Evolutionary conservation across 2,888 invertebrate species (phyloP), one percentile per base, ranked within the genome.

Genomic region (Omphaloscelis lunosa): DNA sequence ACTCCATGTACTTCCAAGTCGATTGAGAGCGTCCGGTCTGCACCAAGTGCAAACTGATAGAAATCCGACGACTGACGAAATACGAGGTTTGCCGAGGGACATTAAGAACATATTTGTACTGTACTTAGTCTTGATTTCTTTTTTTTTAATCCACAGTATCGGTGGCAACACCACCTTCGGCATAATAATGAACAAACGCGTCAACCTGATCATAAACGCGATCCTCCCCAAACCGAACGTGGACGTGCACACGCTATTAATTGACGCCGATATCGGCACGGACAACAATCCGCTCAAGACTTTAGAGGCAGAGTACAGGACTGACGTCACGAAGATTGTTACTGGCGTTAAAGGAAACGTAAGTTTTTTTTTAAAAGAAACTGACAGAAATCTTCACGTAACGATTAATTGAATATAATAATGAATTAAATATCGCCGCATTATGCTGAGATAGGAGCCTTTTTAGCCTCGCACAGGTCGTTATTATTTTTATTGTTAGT

Each of bases 221-320:
- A 97, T 97, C 78, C 92, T 98, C 0, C 98, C 98, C 8, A 97
- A 97, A 68, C 98, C 98, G 0, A 97, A 97, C 85, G 96, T 97
- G 1, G 98, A 98, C 86, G 96, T 97, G 5, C 98, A 98, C 90
- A 97, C 97, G 11, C 84, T 98, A 2, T 91, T 93, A 78, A 92
- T 97, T 0, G 96, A 97, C 82, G 97, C 97, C 62, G 92, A 95
- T 59, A 91, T 95, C 56, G 96, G 97, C 20, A 92, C 93, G 0
- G 88, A 91, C 0, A 89, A 91, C 2, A 89, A 93, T 0, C 92
- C 96, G 0, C 90, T 95, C 59, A 94, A 96, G 70, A 90, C 90
- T 0, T 8, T 96, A 1, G 91, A 95, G 5, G 95, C 97, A 0
- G 96, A 97, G 82, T 98, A 98, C 85, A 96, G 93, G 74, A 97